These are phyloP conservation scores for Callorhinus ursinus DNA, from an alignment of 2,113 vertebrate species.

Conservation along the genomic window DNA sequence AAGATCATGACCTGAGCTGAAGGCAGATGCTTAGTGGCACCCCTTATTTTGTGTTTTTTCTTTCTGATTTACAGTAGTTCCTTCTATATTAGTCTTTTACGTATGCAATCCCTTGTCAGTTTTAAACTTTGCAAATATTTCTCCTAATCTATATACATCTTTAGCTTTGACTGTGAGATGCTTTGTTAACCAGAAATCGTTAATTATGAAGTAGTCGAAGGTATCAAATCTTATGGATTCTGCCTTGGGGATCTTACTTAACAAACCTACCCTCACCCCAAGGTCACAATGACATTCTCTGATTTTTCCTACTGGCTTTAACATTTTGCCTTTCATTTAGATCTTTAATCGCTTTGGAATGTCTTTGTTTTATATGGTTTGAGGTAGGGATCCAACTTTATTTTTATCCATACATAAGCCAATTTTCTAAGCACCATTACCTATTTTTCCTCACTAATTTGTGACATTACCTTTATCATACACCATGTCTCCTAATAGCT, in stretches of 20 bases:
- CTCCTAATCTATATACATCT: not conserved
- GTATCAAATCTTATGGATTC: not conserved
- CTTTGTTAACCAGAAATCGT: not conserved
- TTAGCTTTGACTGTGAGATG: not conserved
- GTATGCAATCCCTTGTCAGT: not conserved
- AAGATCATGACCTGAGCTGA: too few species aligned
- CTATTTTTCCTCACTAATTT: constrained; percentile 11
- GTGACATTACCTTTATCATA: not conserved
- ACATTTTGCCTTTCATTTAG: not conserved
- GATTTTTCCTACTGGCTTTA: not conserved
- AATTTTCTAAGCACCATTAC: constrained; percentile 42
- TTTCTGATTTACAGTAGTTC: not conserved
- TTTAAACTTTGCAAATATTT: constrained; percentile 26
- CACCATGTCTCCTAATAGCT: not conserved
- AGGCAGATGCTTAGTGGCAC: too few species aligned
- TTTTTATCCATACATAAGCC: not conserved
- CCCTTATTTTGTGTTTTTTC: constrained; percentile 19
- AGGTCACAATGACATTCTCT: not conserved
- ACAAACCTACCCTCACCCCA: not conserved
- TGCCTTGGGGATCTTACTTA: not conserved
- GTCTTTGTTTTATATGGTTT: not conserved
- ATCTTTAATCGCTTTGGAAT: not conserved
- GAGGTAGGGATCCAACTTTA: not conserved
- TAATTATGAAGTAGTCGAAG: not conserved
- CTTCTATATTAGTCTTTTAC: not conserved